A percentile compares a stretch with the other conserved stretches of the same genome.
These are phyloP conservation scores for Sinocyclocheilus grahami DNA, from an alignment of 2,113 vertebrate genomes.

Conservation along the genomic window DNA sequence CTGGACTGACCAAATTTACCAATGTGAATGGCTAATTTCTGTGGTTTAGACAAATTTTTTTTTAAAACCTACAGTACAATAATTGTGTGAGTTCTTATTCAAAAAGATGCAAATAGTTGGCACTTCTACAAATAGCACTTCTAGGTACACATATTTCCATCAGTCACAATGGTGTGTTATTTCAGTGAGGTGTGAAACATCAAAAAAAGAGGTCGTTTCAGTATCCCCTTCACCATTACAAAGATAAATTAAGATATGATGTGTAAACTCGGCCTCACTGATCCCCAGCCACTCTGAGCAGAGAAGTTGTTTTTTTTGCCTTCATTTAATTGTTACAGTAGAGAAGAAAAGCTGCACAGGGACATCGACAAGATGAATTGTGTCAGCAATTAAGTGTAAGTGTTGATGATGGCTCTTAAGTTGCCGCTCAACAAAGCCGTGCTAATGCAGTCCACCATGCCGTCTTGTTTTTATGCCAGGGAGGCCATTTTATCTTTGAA, in stretches of 20 bases:
- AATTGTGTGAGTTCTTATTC: too few relatives aligned
- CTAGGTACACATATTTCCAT: neutral
- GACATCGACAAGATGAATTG: constrained; percentile 41
- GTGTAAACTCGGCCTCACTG: constrained; percentile 28
- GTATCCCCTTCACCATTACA: constrained; percentile 12
- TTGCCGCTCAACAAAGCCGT: constrained; percentile 48
- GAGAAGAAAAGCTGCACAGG: constrained; percentile 35
- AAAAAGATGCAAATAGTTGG: neutral
- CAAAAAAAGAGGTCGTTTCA: neutral
- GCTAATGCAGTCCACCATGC: neutral
- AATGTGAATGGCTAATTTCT: too few relatives aligned
- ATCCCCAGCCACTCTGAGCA: constrained; percentile 44
- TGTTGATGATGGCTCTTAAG: constrained; percentile 28
- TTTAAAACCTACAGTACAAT: too few relatives aligned
- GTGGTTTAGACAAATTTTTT: too few relatives aligned
- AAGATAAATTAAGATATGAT: constrained; percentile 49
- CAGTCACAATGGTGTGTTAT: neutral
- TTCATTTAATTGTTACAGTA: constrained; percentile 52
- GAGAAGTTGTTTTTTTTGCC: constrained; percentile 27
- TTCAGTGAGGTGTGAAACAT: neutral
- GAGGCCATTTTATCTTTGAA: constrained; percentile 25
- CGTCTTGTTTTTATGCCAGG: neutral
- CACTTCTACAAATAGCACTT: neutral
- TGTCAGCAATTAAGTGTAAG: constrained; percentile 53
- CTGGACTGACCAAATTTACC: neutral